phyloP scores from a whole-genome alignment of 1,140 invertebrate species.

The Scaptomyza montana region DNA sequence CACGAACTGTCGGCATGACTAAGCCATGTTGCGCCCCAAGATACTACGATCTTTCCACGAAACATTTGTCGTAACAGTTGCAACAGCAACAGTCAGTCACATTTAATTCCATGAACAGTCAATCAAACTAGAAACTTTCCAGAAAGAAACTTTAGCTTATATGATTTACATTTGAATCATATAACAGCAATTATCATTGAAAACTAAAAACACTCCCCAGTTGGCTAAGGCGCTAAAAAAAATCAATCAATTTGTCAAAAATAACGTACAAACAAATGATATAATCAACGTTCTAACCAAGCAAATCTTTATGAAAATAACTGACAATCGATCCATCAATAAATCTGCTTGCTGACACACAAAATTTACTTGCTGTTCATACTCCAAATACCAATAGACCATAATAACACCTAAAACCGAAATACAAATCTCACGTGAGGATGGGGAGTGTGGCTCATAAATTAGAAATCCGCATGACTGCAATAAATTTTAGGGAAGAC shows the following conservation, averaged over 20 bases:
- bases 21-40: constrained; percentile 28
- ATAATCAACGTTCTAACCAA: constrained; percentile 14
- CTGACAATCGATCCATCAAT: constrained; percentile 46
- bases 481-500: constrained; percentile 71
- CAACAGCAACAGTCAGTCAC: constrained; percentile 4
- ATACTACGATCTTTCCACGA: constrained; percentile 29
- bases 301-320: constrained; percentile 50
- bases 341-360: constrained; percentile 14
- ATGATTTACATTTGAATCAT: constrained; percentile 26
- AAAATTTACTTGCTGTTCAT: not conserved
- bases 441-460: constrained; percentile 49
- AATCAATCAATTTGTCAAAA: constrained; percentile 34
- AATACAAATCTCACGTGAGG: not conserved
- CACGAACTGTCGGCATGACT: constrained; percentile 39
- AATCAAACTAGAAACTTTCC: constrained; percentile 48
- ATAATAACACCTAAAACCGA: not conserved
- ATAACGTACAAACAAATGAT: constrained; percentile 32
- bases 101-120: constrained; percentile 16
- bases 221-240: too few species aligned
- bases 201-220: not conserved
- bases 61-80: not conserved
- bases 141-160: not conserved
- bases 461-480: constrained; percentile 72
- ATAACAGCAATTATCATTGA: constrained; percentile 38
- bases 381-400: constrained; percentile 1